Percentiles rank a stretch among this genome's conserved stretches.
Evolutionary conservation across 2,113 vertebrate genomes (phyloP).

Genomic region (Pelmatolapia mariae): DNA sequence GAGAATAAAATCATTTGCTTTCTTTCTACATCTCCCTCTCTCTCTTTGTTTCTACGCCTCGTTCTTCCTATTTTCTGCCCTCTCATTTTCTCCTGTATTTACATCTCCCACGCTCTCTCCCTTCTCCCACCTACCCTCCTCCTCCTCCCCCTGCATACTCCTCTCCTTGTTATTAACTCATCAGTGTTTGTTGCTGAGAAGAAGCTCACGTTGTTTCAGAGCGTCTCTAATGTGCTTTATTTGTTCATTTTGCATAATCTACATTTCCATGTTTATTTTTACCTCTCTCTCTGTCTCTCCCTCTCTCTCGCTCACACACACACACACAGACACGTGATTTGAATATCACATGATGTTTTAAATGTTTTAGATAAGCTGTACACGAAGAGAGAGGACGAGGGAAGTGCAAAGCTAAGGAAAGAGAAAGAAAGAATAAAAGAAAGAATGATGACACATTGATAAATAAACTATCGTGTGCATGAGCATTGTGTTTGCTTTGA

Average conservation of each 20-base stretch:
- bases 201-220: slow-evolving; percentile 10
- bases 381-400: background rate
- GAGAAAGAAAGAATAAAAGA: slow-evolving; percentile 41
- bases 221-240: slow-evolving; percentile 13
- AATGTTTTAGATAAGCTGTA: slow-evolving; percentile 10
- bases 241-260: slow-evolving; percentile 29
- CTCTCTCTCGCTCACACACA: background rate
- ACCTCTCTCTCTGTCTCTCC: background rate
- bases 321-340: background rate
- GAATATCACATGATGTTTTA: slow-evolving; percentile 17
- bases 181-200: background rate
- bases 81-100: slow-evolving; percentile 16
- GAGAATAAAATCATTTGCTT: background rate
- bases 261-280: slow-evolving; percentile 33
- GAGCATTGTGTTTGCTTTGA: background rate
- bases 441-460: background rate
- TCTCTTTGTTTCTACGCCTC: background rate
- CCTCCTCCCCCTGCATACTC: background rate
- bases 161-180: background rate
- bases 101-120: slow-evolving; percentile 1
- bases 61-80: background rate
- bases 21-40: background rate
- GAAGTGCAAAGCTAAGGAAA: background rate
- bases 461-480: rapidly evolving
- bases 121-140: background rate